Evolutionary conservation across 2,113 vertebrate genomes (phyloP), one percentile per base, ranked within the genome.

Genomic region (Polypterus bichir): DNA sequence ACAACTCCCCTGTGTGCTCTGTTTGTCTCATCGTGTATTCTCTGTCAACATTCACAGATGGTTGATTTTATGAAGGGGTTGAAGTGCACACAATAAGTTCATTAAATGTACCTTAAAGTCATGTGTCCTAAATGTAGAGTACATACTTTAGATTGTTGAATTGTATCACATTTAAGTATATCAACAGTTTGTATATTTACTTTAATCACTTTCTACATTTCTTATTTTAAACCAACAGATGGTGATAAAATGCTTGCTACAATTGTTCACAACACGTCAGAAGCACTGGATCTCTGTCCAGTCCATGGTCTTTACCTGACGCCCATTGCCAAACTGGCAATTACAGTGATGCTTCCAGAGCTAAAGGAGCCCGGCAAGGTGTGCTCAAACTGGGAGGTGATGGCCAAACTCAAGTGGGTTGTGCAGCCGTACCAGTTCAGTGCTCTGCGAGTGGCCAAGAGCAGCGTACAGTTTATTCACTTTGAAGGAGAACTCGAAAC

Each of bases 401-500:
- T 83, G 67, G 79, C 84, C 61, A 75, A 76, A 45, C 65, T 86
- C 61, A 84, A 84, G 65, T 77, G 64, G 55, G 71, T 83, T 54
- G 80, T 79, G 51, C 76, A 72, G 52, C 81, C 83, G 47, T 75
- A 81, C 54, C 74, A 81, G 69, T 82, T 85, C 59, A 81, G 72
- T 61, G 78, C 71, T 11, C 74, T 83, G 7, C 71, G 70, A 10
- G 73, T 85, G 44, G 74, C 76, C 44, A 83, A 75, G 64, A 78
- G 72, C 60, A 77, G 79, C 1, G 77, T 75, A 47, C 75, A 74
- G 59, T 80, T 82, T 59, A 72, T 83, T 52, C 69, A 66, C 47
- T 76, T 82, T 44, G 79, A 86, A 67, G 79, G 76, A 7, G 83
- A 85, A 68, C 71, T 76, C 8, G 79, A 85, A 64, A 86, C 76